A percentile compares a stretch with the other conserved stretches of the same genome.
Evolutionary conservation across 2,888 invertebrate genomes (phyloP).

Genomic region (Anorthoa munda): DNA sequence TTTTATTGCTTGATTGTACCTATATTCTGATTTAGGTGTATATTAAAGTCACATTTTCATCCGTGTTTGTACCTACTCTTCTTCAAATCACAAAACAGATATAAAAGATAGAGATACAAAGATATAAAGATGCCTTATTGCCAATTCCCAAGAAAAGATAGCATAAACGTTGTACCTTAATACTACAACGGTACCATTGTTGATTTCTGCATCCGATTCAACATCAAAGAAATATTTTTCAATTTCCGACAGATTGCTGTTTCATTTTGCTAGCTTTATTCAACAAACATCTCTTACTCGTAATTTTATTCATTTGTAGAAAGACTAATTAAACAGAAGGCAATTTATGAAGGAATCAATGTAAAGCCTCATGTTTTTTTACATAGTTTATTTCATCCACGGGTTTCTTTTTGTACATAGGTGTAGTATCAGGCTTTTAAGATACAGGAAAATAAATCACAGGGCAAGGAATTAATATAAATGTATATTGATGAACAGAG

Average conservation of each 20-base stretch:
- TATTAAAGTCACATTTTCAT: background rate
- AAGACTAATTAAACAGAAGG: background rate
- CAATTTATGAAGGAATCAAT: background rate
- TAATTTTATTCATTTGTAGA: background rate
- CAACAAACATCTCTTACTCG: background rate
- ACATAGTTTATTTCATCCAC: background rate
- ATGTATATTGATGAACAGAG: too few relatives aligned
- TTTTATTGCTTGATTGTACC: background rate
- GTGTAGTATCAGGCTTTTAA: too few relatives aligned
- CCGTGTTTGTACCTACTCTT: background rate
- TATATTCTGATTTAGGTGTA: background rate
- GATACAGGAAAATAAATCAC: too few relatives aligned
- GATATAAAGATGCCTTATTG: background rate
- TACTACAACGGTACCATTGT: background rate
- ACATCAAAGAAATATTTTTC: constrained; percentile 2
- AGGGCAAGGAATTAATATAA: too few relatives aligned
- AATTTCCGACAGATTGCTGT: background rate
- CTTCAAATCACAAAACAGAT: background rate
- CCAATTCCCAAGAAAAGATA: background rate
- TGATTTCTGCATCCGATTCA: background rate
- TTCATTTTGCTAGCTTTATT: background rate
- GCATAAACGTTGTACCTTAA: background rate
- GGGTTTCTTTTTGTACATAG: background rate
- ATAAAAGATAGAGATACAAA: too few relatives aligned
- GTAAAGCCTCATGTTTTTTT: background rate